Evolutionary conservation across 2,797 vertebrate species (phyloP), one percentile per base, ranked within the genome.

Genomic region (Sebastes hopkinsi): DNA sequence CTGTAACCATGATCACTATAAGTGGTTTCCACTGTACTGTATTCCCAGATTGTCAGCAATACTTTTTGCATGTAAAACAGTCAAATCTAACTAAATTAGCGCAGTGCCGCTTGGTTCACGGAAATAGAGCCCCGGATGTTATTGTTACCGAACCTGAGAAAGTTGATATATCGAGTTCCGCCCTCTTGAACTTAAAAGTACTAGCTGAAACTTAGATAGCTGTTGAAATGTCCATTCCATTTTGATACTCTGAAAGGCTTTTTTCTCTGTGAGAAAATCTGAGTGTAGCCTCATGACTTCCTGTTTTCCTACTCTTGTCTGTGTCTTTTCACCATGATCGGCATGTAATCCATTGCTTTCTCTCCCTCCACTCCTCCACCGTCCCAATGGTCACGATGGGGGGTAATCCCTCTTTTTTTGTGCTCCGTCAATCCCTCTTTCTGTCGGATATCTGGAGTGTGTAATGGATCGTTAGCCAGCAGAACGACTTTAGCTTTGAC

Each of bases 401-500:
- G 78, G 82, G 74, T 90, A 90, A 92, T 92, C 81, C 84, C 61
- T 83, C 76, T 75, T 80, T 87, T 76, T 87, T 83, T 92, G 87
- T 85, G 87, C 80, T 83, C 71, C 10, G 50, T 91, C 88, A 88
- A 72, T 88, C 84, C 82, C 61, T 59, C 62, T 88, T 79, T 85
- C 61, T 78, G 75, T 85, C 9, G 55, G 81, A 89, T 82, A 81
- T 89, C 64, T 77, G 61, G 38, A 90, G 81, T 86, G 79, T 92
- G 93, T 93, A 92, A 93, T 92, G 89, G 86, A 92, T 93, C 82
- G 86, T 92, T 91, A 94, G 91, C 87, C 85, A 90, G 89, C 85
- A 88, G 86, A 90, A 92, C 76, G 77, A 85, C 91, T 89, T 91
- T 79, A 81, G 83, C 90, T 91, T 87, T 85, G 84, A 85, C 87